A percentile compares a stretch with the other conserved stretches of the same genome.
Conservation (phyloP, 2,113 vertebrate genomes). For the Solenodon paradoxus region DNA sequence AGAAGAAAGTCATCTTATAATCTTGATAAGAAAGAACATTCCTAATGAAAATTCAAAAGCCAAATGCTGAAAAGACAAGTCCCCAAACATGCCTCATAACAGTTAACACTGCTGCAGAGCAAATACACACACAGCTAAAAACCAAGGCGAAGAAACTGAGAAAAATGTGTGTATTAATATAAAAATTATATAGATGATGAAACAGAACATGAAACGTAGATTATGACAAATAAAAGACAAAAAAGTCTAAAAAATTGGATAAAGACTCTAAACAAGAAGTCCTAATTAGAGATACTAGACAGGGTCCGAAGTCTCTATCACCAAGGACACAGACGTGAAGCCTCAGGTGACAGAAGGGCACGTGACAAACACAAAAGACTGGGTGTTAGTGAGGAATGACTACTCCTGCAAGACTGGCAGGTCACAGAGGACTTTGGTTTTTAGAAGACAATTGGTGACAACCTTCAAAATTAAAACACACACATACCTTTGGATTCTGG, state of each 20-base stretch:
- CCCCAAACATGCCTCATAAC: not conserved
- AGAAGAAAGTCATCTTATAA: constrained; percentile 28
- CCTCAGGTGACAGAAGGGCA: not conserved
- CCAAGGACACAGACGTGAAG: not conserved
- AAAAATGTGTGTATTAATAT: not conserved
- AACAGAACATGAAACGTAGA: too few relatives aligned
- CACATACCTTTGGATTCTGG: not conserved
- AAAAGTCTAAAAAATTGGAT: not conserved
- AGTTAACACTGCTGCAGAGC: not conserved
- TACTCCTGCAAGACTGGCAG: too few relatives aligned
- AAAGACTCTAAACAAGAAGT: not conserved
- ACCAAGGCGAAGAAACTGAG: not conserved
- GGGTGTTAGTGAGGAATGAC: too few relatives aligned
- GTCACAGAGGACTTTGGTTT: too few relatives aligned
- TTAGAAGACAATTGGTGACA: not conserved
- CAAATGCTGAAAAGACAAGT: not conserved
- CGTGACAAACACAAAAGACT: too few relatives aligned
- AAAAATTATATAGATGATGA: not conserved
- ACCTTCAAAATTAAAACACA: not conserved
- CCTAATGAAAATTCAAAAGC: not conserved
- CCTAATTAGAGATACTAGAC: not conserved
- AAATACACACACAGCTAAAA: not conserved
- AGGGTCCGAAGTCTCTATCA: too few relatives aligned
- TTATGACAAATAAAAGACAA: not conserved
- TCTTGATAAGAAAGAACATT: constrained; percentile 21